Conservation (phyloP, 2,888 invertebrate genomes). For the Andrena minutula region DNA sequence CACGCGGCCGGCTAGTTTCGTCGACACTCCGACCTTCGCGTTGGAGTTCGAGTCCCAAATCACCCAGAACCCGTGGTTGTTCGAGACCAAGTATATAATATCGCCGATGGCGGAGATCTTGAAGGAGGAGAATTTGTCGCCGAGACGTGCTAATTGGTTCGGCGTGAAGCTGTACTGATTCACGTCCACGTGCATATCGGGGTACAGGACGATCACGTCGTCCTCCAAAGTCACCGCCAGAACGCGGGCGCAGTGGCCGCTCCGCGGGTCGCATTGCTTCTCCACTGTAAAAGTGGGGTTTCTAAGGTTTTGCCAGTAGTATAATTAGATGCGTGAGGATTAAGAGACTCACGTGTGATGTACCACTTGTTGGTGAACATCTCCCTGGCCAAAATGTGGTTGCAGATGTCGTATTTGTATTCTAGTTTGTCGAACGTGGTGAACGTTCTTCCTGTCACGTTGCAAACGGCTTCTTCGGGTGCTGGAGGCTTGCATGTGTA, state of each 20-base stretch:
- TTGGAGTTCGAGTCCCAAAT: conserved; percentile 90
- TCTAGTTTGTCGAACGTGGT: conserved; percentile 92
- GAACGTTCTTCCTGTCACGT: conserved; percentile 91
- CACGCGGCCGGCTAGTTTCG: conserved; percentile 88
- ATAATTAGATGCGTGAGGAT: background rate
- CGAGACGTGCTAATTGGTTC: conserved; percentile 88
- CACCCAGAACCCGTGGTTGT: conserved; percentile 91
- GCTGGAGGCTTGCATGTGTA: conserved; percentile 89
- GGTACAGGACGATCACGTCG: conserved; percentile 85
- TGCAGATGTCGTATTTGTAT: conserved; percentile 93
- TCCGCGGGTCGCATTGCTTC: conserved; percentile 88
- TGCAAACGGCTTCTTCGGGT: conserved; percentile 89
- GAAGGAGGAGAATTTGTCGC: conserved; percentile 87
- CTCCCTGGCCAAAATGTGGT: conserved; percentile 91
- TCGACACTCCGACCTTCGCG: conserved; percentile 90
- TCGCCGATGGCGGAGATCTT: conserved; percentile 90
- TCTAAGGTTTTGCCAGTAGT: background rate
- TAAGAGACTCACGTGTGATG: conserved; percentile 88
- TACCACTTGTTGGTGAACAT: conserved; percentile 89
- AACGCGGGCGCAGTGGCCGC: conserved; percentile 87
- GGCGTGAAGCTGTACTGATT: conserved; percentile 78
- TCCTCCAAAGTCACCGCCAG: conserved; percentile 89
- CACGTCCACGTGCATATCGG: conserved; percentile 79
- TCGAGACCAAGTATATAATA: conserved; percentile 89
- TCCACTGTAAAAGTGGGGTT: conserved; percentile 85